These are phyloP conservation scores for Schizotus pectinicornis DNA, from an alignment of 2,888 invertebrate species.

Conservation along the genomic window DNA sequence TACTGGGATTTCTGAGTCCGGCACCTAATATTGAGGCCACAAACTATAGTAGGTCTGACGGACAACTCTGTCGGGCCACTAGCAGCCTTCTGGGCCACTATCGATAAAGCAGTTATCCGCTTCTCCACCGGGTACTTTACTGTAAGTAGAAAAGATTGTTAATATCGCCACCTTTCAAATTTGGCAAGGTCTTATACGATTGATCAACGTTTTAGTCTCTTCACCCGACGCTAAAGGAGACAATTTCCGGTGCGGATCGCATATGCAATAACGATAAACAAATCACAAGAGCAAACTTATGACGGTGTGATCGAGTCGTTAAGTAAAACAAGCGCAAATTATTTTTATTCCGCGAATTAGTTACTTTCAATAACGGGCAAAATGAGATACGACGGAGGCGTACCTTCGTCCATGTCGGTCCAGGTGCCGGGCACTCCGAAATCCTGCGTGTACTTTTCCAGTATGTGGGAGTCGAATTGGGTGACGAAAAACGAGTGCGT, in stretches of 20 bases:
- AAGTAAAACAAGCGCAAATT: too few relatives aligned
- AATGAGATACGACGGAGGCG: too few relatives aligned
- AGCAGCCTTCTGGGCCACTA: constrained; percentile 52
- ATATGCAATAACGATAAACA: too few relatives aligned
- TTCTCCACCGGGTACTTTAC: constrained; percentile 52
- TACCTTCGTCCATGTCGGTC: constrained; percentile 51
- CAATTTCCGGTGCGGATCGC: too few relatives aligned
- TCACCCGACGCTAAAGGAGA: too few relatives aligned
- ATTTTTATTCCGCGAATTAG: too few relatives aligned
- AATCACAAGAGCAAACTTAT: too few relatives aligned
- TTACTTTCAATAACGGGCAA: too few relatives aligned
- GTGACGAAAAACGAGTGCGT: constrained; percentile 66
- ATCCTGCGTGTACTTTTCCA: constrained; percentile 57
- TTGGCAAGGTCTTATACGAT: too few relatives aligned
- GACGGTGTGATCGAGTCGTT: too few relatives aligned
- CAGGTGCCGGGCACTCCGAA: constrained; percentile 52
- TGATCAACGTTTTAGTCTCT: too few relatives aligned
- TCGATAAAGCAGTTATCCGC: constrained; percentile 58
- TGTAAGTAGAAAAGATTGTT: constrained; percentile 34
- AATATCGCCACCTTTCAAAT: too few relatives aligned
- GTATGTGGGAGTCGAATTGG: constrained; percentile 56
- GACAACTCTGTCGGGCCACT: constrained; percentile 24
- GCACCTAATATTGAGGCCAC: constrained; percentile 58
- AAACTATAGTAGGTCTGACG: constrained; percentile 61
- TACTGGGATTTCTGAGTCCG: constrained; percentile 25